phyloP scores from a whole-genome alignment of 2,797 vertebrate genomes.

The Micrastur ruficollis region DNA sequence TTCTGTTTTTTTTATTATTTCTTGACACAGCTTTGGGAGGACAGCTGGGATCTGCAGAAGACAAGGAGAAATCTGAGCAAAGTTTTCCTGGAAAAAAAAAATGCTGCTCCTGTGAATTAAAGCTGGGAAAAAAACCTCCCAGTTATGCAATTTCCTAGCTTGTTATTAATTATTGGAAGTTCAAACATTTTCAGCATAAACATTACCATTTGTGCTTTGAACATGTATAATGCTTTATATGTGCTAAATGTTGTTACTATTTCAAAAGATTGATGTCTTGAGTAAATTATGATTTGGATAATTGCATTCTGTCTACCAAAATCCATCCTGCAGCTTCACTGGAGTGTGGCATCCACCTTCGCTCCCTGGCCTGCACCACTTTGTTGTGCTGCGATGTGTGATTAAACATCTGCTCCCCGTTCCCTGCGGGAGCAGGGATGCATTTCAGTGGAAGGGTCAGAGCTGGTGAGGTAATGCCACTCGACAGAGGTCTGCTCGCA shows the following conservation, averaged over 20 bases:
- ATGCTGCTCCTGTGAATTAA: neutral
- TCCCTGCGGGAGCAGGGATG: neutral
- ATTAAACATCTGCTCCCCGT: neutral
- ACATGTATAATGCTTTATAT: neutral
- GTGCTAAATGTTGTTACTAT: neutral
- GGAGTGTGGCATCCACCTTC: neutral
- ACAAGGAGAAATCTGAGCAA: neutral
- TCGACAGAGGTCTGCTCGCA: neutral
- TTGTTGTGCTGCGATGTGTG: neutral
- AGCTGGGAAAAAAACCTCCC: neutral
- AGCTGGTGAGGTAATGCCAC: neutral
- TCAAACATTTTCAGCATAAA: conserved; percentile 22
- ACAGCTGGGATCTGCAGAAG: neutral
- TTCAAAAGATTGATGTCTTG: conserved; percentile 41
- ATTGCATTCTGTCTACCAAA: conserved; percentile 23
- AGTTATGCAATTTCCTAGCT: neutral
- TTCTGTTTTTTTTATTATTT: neutral
- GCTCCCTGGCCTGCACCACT: neutral
- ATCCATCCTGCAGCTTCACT: conserved; percentile 11
- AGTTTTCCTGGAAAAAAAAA: neutral
- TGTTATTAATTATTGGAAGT: conserved; percentile 28
- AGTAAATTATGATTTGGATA: conserved; percentile 38
- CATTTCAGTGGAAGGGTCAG: neutral
- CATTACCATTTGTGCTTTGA: conserved; percentile 27
- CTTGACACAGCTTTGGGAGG: neutral